These are phyloP conservation scores for Apostichopus leukothele DNA, from an alignment of 53 echinoderm and acorn worm genomes.

Conservation along the genomic window DNA sequence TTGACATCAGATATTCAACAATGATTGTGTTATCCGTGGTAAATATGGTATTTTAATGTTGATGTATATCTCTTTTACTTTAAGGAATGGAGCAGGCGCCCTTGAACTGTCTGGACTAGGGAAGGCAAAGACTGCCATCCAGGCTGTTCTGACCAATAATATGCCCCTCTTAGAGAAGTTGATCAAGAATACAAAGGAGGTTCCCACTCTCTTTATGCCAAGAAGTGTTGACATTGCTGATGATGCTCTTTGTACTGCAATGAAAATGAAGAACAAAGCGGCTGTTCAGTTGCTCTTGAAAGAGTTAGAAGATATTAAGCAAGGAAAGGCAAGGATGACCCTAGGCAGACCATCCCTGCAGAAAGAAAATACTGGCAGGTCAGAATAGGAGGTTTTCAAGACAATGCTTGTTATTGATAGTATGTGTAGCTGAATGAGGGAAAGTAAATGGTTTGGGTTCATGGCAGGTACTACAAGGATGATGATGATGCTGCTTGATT, in stretches of 20 bases:
- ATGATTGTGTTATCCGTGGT: too few relatives aligned
- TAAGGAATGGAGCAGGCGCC: background rate
- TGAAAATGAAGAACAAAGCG: conserved; percentile 26
- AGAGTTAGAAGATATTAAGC: background rate
- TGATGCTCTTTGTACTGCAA: background rate
- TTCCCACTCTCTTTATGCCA: conserved; percentile 58
- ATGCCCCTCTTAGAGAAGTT: conserved; percentile 73
- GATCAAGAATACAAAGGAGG: conserved; percentile 71
- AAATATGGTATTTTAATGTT: too few relatives aligned
- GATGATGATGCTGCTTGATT: background rate
- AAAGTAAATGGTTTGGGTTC: too few relatives aligned
- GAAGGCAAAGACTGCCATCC: conserved; percentile 78
- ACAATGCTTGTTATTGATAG: background rate
- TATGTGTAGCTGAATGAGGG: background rate
- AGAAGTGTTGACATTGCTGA: conserved; percentile 37
- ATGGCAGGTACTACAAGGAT: too few relatives aligned
- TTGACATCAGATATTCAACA: too few relatives aligned
- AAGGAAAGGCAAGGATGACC: conserved; percentile 28
- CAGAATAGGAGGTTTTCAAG: background rate
- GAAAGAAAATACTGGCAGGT: conserved; percentile 68
- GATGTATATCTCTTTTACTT: background rate
- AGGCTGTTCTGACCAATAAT: conserved; percentile 96
- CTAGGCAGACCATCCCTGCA: conserved; percentile 19
- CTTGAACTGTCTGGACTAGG: conserved; percentile 27
- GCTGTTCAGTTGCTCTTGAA: conserved; percentile 19